Evolutionary conservation across 2,888 invertebrate genomes (phyloP).

Genomic region (Dione juno): DNA sequence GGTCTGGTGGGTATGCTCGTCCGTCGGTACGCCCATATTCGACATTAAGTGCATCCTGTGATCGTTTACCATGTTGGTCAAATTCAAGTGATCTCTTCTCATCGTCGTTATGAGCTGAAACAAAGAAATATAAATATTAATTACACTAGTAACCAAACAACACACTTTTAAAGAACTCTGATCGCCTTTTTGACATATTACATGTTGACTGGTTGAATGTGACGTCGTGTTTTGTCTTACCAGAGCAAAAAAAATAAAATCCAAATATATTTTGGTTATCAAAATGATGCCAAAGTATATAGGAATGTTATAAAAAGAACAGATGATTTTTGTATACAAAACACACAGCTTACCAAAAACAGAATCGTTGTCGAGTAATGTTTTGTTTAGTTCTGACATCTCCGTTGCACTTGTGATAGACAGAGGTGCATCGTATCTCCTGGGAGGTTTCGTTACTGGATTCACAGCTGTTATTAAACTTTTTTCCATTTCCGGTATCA

Average conservation of each 20-base stretch:
- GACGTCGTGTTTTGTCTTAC: too few relatives aligned
- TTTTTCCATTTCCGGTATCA: conserved; percentile 92
- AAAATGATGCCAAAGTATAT: too few relatives aligned
- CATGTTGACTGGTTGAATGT: too few relatives aligned
- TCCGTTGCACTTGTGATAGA: conserved; percentile 89
- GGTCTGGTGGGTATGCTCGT: conserved; percentile 90
- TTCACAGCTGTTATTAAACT: conserved; percentile 92
- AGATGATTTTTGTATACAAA: too few relatives aligned
- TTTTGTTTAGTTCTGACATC: conserved; percentile 92
- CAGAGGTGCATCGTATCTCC: conserved; percentile 89
- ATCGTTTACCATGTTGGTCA: conserved; percentile 83
- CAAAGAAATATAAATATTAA: background rate
- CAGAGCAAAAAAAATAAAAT: too few relatives aligned
- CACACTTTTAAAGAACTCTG: too few relatives aligned
- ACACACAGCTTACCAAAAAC: conserved; percentile 89
- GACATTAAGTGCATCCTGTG: conserved; percentile 81
- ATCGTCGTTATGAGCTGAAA: conserved; percentile 86
- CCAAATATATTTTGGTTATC: too few relatives aligned
- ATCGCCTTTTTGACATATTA: too few relatives aligned
- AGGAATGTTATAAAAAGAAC: too few relatives aligned
- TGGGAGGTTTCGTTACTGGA: conserved; percentile 92
- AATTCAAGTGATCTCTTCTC: conserved; percentile 87
- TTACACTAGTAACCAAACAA: too few relatives aligned
- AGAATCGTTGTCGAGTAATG: conserved; percentile 91
- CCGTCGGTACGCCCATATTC: conserved; percentile 83